Percentiles rank a stretch among this genome's conserved stretches.
phyloP scores from a whole-genome alignment of 1,140 invertebrate species.

The Leguminivora glycinivorella region DNA sequence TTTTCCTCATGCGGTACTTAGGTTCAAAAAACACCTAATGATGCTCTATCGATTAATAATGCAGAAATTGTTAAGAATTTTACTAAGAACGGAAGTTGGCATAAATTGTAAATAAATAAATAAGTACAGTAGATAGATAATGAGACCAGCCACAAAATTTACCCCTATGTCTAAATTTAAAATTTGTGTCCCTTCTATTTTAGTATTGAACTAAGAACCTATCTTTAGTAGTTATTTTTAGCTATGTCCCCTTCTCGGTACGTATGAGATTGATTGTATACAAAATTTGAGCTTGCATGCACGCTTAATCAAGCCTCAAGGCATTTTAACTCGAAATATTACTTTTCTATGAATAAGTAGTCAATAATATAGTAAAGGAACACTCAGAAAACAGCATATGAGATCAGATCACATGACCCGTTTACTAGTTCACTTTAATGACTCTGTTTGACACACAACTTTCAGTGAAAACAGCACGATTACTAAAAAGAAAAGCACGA shows the following conservation, averaged over 20 bases:
- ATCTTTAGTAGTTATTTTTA: neutral
- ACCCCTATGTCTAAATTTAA: constrained; percentile 20
- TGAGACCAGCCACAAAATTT: neutral
- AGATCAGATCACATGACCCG: neutral
- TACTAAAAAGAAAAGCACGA: too few relatives aligned
- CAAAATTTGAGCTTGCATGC: neutral
- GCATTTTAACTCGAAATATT: neutral
- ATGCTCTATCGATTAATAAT: neutral
- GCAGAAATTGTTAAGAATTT: neutral
- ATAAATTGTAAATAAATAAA: too few relatives aligned
- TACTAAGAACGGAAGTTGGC: too few relatives aligned
- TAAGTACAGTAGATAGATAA: neutral
- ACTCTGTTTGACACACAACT: too few relatives aligned
- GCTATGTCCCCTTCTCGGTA: constrained; percentile 1
- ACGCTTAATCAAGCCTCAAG: neutral
- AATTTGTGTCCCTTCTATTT: constrained; percentile 9
- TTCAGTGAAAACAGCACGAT: too few relatives aligned
- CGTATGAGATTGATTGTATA: constrained; percentile 3
- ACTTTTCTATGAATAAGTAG: neutral
- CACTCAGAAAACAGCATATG: neutral
- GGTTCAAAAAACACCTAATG: neutral
- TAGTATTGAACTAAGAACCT: neutral
- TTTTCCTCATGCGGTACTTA: constrained; percentile 47
- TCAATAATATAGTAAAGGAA: neutral
- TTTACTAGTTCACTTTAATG: too few relatives aligned